A percentile compares a stretch with the other conserved stretches of the same genome.
Conservation (phyloP, 2,797 vertebrate species). For the Leucoraja ocellata region DNA sequence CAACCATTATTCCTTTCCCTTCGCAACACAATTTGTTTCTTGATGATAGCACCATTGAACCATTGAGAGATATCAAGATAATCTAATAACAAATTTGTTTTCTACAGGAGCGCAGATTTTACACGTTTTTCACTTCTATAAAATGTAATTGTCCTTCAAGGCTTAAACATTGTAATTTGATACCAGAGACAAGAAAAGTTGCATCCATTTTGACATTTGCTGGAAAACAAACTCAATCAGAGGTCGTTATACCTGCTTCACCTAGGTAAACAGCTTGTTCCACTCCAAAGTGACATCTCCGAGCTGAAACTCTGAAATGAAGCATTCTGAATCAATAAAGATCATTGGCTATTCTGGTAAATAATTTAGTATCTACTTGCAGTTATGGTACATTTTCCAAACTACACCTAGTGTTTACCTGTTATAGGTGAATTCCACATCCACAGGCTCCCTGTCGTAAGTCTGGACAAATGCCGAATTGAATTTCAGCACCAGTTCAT, state of each 20-base stretch:
- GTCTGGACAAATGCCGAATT: conserved; percentile 67
- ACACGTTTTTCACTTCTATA: too few species aligned
- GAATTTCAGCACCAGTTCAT: conserved; percentile 73
- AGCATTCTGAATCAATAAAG: neutral
- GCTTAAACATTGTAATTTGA: neutral
- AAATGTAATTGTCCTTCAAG: neutral
- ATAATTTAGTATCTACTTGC: neutral
- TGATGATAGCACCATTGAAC: neutral
- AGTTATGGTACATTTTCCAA: neutral
- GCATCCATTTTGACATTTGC: neutral
- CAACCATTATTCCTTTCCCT: neutral
- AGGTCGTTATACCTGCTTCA: conserved; percentile 60
- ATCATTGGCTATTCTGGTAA: neutral
- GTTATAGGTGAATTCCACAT: conserved; percentile 80
- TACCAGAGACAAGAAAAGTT: neutral
- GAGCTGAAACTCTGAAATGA: conserved; percentile 65
- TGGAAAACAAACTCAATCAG: neutral
- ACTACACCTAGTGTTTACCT: conserved; percentile 57
- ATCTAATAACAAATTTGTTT: neutral
- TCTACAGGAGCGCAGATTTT: neutral
- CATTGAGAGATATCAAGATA: neutral
- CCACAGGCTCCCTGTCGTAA: conserved; percentile 80
- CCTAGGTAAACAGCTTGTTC: conserved; percentile 67
- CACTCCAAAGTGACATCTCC: conserved; percentile 80
- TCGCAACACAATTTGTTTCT: neutral